Base-by-base conservation (phyloP, 2,113 vertebrate genomes). In the Tychaedon coryphoeus region DNA sequence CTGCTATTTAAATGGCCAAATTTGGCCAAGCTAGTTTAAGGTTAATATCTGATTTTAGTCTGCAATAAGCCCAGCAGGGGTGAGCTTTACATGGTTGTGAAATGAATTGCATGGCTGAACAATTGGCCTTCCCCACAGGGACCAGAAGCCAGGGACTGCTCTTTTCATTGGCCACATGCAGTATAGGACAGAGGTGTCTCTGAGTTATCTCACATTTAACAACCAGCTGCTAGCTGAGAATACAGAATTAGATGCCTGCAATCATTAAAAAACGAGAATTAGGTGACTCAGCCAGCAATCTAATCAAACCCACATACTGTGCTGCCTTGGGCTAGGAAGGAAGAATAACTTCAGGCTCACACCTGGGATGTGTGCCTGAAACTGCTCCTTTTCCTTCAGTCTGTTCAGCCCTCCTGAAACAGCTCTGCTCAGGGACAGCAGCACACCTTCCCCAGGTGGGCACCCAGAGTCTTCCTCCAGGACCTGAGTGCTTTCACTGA, bases 41-140 rank as follows among this genome's bases (percentile, higher is more conserved):
- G 48, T 60, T 85, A 90, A 84, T 87, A 38, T 76, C 81, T 69
- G 45, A 43, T 90, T 94, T 93, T 82, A 85, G 40, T 53, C 40
- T 79, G 69, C 50, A 85, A n/a, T 33, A 79, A 90, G 12, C 40
- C 45, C 78, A 4, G 2, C 45, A 76, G 77, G 58, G 28, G 66
- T 65, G 66, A 79, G 69, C 6, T 94, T 90, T 58, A 73, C 31
- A 34, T 0, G 2, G 25, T 0, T 72, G n/a, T 82, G 85, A 86
- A 88, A 67, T 22, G 25, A 93, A 82, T 57, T 93, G 88, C 74
- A 36, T 24, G 66, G 45, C 50, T 88, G 85, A 94, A 84, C 51
- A 89, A 22, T 9, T 71, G 65, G 51, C 43, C 65, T 87, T 60
- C 14, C 47, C 87, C 65, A 73, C 38, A 48, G 56, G 76, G 53